phyloP scores from a whole-genome alignment of 2,888 invertebrate genomes.

The Ormyrus nitidulus region DNA sequence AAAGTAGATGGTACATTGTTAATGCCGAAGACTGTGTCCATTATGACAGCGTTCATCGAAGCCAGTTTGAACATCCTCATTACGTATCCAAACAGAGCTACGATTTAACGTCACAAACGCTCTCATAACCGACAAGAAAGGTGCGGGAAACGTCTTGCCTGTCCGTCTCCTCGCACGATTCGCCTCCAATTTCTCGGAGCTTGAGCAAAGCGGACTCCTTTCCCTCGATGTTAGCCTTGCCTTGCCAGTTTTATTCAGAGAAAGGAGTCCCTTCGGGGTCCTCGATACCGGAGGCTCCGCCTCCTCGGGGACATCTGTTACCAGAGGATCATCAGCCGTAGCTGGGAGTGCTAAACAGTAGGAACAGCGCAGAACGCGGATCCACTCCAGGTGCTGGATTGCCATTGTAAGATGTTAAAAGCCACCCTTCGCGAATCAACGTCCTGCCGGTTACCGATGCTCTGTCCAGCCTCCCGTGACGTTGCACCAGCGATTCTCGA shows the following conservation, averaged over 20 bases:
- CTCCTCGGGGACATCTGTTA: no score
- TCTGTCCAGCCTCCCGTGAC: background rate
- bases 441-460: background rate
- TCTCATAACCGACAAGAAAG: background rate
- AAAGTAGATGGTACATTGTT: conserved; percentile 3
- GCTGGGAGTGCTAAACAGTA: background rate
- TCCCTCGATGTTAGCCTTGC: no score
- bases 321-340: background rate
- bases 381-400: no score
- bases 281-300: no score
- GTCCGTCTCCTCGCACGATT: conserved; percentile 9
- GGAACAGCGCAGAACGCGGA: no score
- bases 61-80: conserved; percentile 9
- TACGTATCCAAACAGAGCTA: background rate
- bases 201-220: no score
- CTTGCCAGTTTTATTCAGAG: no score
- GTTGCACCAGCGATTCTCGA: background rate
- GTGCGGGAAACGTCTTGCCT: conserved; percentile 41
- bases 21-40: conserved; percentile 10
- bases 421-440: background rate
- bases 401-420: no score
- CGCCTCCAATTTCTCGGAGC: no score
- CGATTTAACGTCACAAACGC: no score
- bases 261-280: no score
- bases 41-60: background rate